Evolutionary conservation across 53 echinoderm and acorn worm genomes (phyloP).

Genomic region (Pentamera pediparva): DNA sequence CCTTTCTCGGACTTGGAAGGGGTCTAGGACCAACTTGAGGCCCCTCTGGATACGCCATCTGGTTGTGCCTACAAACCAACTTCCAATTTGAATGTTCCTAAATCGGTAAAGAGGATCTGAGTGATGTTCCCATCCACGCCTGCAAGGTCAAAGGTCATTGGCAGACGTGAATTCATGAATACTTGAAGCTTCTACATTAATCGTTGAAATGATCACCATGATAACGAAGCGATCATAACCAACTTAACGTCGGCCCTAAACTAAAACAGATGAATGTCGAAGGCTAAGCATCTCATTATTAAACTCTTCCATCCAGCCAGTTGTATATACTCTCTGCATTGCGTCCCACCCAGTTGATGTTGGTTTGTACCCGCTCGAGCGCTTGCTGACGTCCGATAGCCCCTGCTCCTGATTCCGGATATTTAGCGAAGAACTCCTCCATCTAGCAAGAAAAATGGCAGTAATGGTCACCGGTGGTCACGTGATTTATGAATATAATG

Average conservation of each 20-base stretch:
- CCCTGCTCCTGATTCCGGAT: conserved; percentile 83
- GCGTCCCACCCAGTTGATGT: conserved; percentile 77
- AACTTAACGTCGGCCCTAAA: background rate
- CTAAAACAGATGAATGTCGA: too few species aligned
- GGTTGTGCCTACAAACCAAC: too few species aligned
- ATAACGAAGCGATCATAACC: background rate
- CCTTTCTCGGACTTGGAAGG: too few species aligned
- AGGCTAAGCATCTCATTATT: too few species aligned
- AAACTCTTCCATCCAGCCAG: conserved; percentile 45
- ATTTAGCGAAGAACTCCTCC: conserved; percentile 66
- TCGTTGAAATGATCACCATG: too few species aligned
- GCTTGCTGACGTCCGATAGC: conserved; percentile 73
- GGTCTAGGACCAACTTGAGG: too few species aligned
- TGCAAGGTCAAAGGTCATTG: background rate
- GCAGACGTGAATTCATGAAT: background rate
- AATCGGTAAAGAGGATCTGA: too few species aligned
- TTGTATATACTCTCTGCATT: conserved; percentile 56
- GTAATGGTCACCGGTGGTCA: too few species aligned
- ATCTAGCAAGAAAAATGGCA: conserved; percentile 43
- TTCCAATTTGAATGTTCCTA: too few species aligned
- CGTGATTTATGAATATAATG: too few species aligned
- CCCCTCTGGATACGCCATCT: too few species aligned
- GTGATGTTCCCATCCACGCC: background rate
- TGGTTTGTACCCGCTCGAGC: conserved; percentile 70
- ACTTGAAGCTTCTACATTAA: too few species aligned